Conservation (phyloP, 1,140 invertebrate species). For the Riptortus pedestris region DNA sequence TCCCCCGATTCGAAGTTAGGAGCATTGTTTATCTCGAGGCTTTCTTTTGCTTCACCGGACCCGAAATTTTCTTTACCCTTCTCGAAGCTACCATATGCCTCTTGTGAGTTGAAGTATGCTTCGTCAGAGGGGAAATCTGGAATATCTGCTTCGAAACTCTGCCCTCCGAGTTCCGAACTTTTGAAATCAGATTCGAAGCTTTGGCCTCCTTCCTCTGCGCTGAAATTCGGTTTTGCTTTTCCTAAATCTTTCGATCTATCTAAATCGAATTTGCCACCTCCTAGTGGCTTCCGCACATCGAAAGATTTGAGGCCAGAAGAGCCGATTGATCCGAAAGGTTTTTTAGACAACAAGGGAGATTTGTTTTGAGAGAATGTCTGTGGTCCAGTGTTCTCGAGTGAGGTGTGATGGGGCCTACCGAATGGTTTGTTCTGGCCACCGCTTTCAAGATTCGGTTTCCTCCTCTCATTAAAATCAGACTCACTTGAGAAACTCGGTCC, state of each 20-base stretch:
- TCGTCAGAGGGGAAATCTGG: conserved; percentile 3
- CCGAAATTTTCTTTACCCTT: not conserved
- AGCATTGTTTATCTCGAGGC: not conserved
- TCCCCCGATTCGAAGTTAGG: not conserved
- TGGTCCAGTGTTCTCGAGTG: not conserved
- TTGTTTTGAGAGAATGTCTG: not conserved
- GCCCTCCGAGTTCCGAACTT: not conserved
- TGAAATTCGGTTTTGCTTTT: not conserved
- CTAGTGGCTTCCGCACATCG: no score
- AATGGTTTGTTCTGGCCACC: no score
- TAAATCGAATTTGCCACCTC: no score
- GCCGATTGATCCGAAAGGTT: no score
- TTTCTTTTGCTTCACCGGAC: not conserved
- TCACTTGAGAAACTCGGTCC: not conserved
- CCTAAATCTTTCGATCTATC: not conserved
- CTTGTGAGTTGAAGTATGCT: conserved; percentile 3
- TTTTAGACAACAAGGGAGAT: no score
- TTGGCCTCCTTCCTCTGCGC: not conserved
- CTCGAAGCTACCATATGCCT: conserved; percentile 6
- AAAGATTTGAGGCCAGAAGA: not conserved
- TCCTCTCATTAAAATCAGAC: not conserved
- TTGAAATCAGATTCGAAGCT: conserved; percentile 10
- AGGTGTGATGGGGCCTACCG: no score
- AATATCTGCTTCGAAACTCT: conserved; percentile 9
- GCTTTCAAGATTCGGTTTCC: no score